These are phyloP conservation scores for Tarsius wallacei DNA, from an alignment of 2,797 vertebrate genomes.

Conservation along the genomic window DNA sequence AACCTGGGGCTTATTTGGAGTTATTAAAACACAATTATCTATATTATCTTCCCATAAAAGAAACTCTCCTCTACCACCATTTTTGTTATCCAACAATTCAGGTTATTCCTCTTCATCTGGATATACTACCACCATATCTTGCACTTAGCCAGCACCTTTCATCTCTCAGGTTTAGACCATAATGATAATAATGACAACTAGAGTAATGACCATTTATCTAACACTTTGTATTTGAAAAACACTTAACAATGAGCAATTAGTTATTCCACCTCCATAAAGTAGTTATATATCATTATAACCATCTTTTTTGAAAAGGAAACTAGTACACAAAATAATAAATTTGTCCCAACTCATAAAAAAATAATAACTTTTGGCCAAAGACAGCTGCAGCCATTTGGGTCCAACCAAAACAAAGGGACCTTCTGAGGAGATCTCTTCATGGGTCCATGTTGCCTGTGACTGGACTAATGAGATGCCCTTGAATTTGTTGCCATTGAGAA, in stretches of 20 bases:
- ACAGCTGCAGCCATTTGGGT: neutral
- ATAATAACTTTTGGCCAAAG: constrained; percentile 24
- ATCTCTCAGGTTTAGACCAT: constrained; percentile 62
- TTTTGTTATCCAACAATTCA: constrained; percentile 68
- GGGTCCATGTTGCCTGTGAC: neutral
- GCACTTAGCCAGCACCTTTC: constrained; percentile 74
- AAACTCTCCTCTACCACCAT: constrained; percentile 41
- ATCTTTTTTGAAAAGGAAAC: constrained; percentile 65
- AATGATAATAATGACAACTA: constrained; percentile 69
- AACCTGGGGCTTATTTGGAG: neutral
- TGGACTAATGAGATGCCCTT: neutral
- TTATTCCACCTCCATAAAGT: constrained; percentile 48
- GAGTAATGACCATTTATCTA: constrained; percentile 67
- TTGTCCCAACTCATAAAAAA: constrained; percentile 59
- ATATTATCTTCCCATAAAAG: constrained; percentile 65
- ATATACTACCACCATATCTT: constrained; percentile 48
- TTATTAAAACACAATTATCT: constrained; percentile 69
- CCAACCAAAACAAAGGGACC: neutral
- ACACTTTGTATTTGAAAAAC: constrained; percentile 72
- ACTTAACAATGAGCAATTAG: constrained; percentile 74
- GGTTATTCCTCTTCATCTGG: constrained; percentile 72
- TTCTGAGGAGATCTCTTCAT: neutral
- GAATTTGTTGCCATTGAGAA: neutral
- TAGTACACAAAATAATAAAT: constrained; percentile 63
- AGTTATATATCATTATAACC: constrained; percentile 57